Percentiles rank a stretch among this genome's conserved stretches.
phyloP scores from a whole-genome alignment of 2,888 invertebrate species.

The Orthonychiurus folsomi region DNA sequence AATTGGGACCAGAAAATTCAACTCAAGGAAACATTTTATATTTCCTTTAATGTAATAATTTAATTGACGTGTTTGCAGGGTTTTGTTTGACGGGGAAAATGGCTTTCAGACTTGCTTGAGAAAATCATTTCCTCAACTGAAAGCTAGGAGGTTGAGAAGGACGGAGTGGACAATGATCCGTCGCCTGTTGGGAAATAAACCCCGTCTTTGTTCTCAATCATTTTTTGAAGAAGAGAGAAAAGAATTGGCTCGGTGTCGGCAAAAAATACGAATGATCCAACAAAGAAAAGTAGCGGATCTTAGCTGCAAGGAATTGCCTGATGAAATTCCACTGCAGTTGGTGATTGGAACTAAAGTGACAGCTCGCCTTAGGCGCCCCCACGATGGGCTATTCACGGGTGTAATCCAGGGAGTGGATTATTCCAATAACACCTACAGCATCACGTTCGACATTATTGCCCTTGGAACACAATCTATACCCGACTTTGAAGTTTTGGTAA shows the following conservation, averaged over 20 bases:
- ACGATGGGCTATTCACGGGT: neutral
- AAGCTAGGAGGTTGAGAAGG: neutral
- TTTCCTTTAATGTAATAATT: no score
- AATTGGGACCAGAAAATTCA: no score
- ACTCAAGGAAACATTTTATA: no score
- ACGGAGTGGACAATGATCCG: neutral
- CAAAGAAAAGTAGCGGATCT: neutral
- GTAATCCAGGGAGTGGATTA: neutral
- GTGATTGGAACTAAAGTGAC: neutral
- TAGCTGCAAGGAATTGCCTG: neutral
- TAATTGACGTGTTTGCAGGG: no score
- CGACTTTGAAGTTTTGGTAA: neutral
- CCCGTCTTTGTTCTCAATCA: neutral
- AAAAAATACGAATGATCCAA: neutral
- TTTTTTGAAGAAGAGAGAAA: neutral
- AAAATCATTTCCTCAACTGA: neutral
- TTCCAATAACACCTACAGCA: neutral
- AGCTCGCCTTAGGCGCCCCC: neutral
- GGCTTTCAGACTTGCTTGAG: neutral
- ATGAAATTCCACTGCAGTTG: neutral
- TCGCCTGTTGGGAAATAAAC: neutral
- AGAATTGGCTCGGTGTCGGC: neutral
- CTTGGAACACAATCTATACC: neutral
- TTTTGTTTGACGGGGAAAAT: neutral
- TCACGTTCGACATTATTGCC: neutral